Evolutionary conservation across 2,113 vertebrate species (phyloP), one percentile per base, ranked within the genome.

Genomic region (Polypterus senegalus): DNA sequence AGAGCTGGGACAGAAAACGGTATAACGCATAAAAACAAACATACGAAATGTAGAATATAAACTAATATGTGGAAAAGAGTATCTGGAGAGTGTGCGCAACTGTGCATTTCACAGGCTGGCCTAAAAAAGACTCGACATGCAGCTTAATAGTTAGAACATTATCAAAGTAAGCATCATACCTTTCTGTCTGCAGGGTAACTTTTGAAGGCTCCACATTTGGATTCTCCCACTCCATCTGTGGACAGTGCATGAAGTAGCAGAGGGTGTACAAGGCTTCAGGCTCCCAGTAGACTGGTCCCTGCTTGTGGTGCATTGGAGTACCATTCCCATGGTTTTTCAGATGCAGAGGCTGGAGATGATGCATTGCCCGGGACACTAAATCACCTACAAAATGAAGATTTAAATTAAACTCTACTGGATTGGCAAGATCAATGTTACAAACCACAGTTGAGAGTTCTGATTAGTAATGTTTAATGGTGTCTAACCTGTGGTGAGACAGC

Each of bases 171-270:
- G 27, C 27, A 27, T 52, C 86, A 79, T 78, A 98, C 96, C 96
- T 94, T 81, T 99, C 94, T 0, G 89, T 94, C 70, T 94, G 92
- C 61, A 99, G 83, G 0, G 83, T 94, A 68, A 97, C 91, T 78
- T 94, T 97, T 3, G 92, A 92, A 0, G 94, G 95, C 63, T 99
- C 96, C 65, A 97, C 87, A 0, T 98, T 97, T 51, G 95, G 94
- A 73, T 97, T 98, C 71, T 99, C 96, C 92, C 95, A 97, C 71
- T 99, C 96, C 88, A 97, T 94, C 69, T 98, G 95, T 0, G 93
- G 94, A 66, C 94, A 97, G 83, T 98, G 96, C 96, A 98, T 99
- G 81, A 99, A 99, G 76, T 99, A 99, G 78, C 95, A 99, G 27
- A 99, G 91, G 0, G 96, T 97, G 71, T 97, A 96, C 58, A 99